A percentile compares a stretch with the other conserved stretches of the same genome.
Evolutionary conservation across 2,888 invertebrate genomes (phyloP).

Genomic region (Eupithecia subfuscata): DNA sequence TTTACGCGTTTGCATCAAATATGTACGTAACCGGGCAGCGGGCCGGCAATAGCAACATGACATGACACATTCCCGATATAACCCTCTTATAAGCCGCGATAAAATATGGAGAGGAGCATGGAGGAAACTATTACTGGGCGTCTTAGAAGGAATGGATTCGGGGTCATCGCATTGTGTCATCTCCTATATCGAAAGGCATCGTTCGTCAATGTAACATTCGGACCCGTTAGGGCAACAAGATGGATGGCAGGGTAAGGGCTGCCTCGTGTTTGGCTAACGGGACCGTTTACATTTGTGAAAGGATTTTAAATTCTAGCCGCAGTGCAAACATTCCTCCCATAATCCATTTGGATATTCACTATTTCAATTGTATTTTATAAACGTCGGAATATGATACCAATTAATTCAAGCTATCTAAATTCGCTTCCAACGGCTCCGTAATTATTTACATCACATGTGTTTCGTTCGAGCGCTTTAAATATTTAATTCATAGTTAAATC

Average conservation of each 20-base stretch:
- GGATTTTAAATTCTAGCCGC: slow-evolving; percentile 57
- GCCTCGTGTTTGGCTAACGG: slow-evolving; percentile 52
- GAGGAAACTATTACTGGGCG: slow-evolving; percentile 70
- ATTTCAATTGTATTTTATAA: slow-evolving; percentile 40
- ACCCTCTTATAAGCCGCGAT: slow-evolving; percentile 74
- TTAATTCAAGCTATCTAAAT: slow-evolving; percentile 51
- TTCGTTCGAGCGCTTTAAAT: slow-evolving; percentile 50
- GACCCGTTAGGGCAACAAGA: slow-evolving; percentile 59
- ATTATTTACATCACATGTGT: slow-evolving; percentile 53
- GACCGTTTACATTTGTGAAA: slow-evolving; percentile 69
- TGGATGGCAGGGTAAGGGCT: slow-evolving; percentile 59
- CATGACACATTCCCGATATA: slow-evolving; percentile 71
- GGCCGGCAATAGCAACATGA: slow-evolving; percentile 64
- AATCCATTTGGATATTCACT: slow-evolving; percentile 33
- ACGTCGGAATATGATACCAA: slow-evolving; percentile 42
- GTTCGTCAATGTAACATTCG: slow-evolving; percentile 66
- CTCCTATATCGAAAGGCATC: slow-evolving; percentile 72
- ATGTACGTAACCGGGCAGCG: slow-evolving; percentile 62
- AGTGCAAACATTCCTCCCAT: slow-evolving; percentile 19
- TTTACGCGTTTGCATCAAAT: slow-evolving; percentile 71
- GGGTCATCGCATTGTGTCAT: slow-evolving; percentile 80
- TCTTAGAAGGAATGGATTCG: slow-evolving; percentile 69
- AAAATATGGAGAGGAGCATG: slow-evolving; percentile 73
- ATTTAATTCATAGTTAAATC: slow-evolving; percentile 50
- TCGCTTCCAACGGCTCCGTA: slow-evolving; percentile 36